Base-by-base conservation (phyloP, 2,113 vertebrate species). In the Herpailurus yagouaroundi region DNA sequence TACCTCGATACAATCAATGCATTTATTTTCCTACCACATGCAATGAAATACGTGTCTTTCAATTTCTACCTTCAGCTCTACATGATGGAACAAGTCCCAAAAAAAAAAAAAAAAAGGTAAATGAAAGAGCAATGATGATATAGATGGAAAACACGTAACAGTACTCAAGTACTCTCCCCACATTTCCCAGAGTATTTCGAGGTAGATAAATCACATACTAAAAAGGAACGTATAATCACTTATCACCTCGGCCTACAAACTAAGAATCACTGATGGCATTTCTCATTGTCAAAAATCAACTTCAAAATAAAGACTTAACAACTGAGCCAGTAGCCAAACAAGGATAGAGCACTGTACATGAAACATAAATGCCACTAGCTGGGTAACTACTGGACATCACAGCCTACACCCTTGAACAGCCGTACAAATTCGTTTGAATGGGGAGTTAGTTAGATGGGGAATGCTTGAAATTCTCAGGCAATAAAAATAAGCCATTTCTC, bases 291-390 rank as follows among this genome's bases (percentile, higher is more conserved):
- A 86, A 89, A 91, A 31, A 41, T 19, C 64, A 68, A 77, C 73
- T 94, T 91, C 81, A 89, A 89, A 97, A 85, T 57, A 31, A 96
- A 96, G 36, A 13, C 25, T 55, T 87, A 92, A 55, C 38, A 71
- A 50, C 19, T 88, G 85, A 93, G 14, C 66, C 93, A 12, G 33
- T 9, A 57, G 31, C 4, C 68, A 87, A 95, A 66, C 27, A 89
- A 29, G 23, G 94, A 96, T 1, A 91, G 16, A 91, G 48, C 1
- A 4, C 23, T 36, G 2, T 50, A 33, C 4, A 5, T 19, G 38
- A 79, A 79, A 82, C 3, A 31, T 2, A 92, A 12, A 52, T 33
- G 15, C 2, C 25, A n/a, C 45, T 33, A 55, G 23, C 80, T 73
- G 66, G 38, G 41, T 68, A 41, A 82, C 0, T 50, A 31, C 1